Percentiles rank a stretch among this genome's conserved stretches.
Evolutionary conservation across 2,113 vertebrate genomes (phyloP).

Genomic region (Carassius carassius): DNA sequence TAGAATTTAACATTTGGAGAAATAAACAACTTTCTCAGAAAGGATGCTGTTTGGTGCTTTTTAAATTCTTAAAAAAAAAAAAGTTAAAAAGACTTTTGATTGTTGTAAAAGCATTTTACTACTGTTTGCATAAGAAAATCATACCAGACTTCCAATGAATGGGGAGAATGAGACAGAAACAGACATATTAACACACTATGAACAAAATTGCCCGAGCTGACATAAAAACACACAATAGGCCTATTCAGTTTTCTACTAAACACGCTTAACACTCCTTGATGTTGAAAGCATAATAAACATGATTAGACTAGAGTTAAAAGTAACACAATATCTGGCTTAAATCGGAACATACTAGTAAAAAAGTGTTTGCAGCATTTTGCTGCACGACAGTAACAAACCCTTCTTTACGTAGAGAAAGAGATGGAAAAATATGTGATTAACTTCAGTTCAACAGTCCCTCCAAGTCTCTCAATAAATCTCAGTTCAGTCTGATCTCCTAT

Average conservation of each 20-base stretch:
- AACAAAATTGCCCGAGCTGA: background rate
- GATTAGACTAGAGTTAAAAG: too few species aligned
- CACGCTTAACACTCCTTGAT: too few species aligned
- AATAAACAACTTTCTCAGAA: background rate
- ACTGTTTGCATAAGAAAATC: constrained; percentile 16
- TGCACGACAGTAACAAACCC: background rate
- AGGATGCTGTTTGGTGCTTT: background rate
- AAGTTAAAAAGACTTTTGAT: background rate
- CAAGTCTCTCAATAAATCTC: background rate
- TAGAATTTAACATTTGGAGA: background rate
- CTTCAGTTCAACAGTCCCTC: background rate
- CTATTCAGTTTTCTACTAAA: background rate
- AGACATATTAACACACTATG: background rate
- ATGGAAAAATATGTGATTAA: background rate
- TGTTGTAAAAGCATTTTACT: constrained; percentile 23
- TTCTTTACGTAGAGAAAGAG: background rate
- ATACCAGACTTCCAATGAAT: constrained; percentile 11
- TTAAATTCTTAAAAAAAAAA: background rate
- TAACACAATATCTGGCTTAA: background rate
- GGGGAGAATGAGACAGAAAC: background rate
- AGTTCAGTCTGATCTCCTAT: background rate
- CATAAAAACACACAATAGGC: background rate
- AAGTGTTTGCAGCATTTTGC: background rate
- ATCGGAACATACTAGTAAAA: background rate
- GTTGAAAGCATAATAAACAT: background rate